A percentile compares a stretch with the other conserved stretches of the same genome.
Evolutionary conservation across 2,113 vertebrate genomes (phyloP).

Genomic region (Cnemophilus loriae): DNA sequence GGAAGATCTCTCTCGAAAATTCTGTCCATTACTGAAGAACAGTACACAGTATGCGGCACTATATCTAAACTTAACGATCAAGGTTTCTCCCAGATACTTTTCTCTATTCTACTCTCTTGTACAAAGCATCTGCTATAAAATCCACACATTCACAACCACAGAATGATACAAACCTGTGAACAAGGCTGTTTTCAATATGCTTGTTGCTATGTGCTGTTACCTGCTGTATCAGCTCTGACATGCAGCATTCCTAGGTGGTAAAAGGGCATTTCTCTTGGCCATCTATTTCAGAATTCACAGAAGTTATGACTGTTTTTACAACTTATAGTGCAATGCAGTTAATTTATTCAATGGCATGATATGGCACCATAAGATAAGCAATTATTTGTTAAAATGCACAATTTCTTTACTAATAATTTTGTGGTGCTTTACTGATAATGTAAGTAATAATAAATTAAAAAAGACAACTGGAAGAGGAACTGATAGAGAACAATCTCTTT

Average conservation of each 20-base stretch:
- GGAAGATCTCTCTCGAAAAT: neutral
- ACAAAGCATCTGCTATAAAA: constrained; percentile 33
- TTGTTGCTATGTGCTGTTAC: constrained; percentile 5
- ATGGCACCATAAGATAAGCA: constrained; percentile 43
- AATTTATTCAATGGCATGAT: constrained; percentile 8
- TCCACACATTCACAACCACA: constrained; percentile 12
- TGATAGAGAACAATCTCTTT: neutral
- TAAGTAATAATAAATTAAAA: constrained; percentile 5
- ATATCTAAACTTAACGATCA: neutral
- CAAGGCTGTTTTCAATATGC: neutral
- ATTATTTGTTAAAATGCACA: neutral
- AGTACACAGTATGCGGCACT: neutral
- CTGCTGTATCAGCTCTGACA: constrained; percentile 1
- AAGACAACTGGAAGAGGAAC: neutral
- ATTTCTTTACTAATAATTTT: neutral
- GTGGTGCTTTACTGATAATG: neutral
- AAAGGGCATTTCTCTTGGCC: constrained; percentile 33
- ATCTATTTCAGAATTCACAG: constrained; percentile 25
- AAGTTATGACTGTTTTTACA: constrained; percentile 8
- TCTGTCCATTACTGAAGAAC: neutral
- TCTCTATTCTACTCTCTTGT: constrained; percentile 26
- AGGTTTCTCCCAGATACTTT: neutral
- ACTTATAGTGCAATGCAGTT: constrained; percentile 13
- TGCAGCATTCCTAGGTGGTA: neutral
- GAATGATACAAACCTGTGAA: neutral